phyloP scores from a whole-genome alignment of 2,888 invertebrate genomes.

The Trichopoda pennipes region DNA sequence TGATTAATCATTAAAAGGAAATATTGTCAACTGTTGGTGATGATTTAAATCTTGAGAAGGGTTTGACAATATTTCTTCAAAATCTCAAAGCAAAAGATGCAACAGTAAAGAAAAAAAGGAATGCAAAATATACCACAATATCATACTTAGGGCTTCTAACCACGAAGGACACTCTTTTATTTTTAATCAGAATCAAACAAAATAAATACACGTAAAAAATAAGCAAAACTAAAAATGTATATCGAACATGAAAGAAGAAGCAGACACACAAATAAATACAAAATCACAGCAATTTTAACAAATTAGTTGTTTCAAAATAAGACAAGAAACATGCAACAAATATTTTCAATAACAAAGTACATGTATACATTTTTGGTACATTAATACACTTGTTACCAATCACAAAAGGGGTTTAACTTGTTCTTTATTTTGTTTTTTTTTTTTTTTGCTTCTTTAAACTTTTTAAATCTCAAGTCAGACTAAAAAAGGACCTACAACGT shows the following conservation, averaged over 20 bases:
- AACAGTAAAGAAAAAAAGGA: background rate
- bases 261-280: constrained; percentile 59
- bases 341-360: constrained; percentile 26
- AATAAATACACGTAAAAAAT: background rate
- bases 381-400: constrained; percentile 53
- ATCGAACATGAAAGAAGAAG: constrained; percentile 7
- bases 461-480: constrained; percentile 17
- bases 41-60: constrained; percentile 76
- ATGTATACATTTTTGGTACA: constrained; percentile 8
- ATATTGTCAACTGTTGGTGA: constrained; percentile 63
- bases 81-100: constrained; percentile 42
- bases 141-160: background rate
- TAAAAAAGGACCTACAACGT: constrained; percentile 59
- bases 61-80: constrained; percentile 78
- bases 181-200: constrained; percentile 30
- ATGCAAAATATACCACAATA: background rate
- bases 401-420: constrained; percentile 15
- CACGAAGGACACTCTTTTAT: constrained; percentile 35
- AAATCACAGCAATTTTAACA: constrained; percentile 70
- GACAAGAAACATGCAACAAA: constrained; percentile 60
- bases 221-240: background rate
- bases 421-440: constrained; percentile 3
- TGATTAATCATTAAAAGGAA: constrained; percentile 65
- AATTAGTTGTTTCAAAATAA: constrained; percentile 61
- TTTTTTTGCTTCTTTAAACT: background rate